Evolutionary conservation across 2,888 invertebrate species (phyloP), one percentile per base, ranked within the genome.

Genomic region (Glyphotaelius pellucidus): DNA sequence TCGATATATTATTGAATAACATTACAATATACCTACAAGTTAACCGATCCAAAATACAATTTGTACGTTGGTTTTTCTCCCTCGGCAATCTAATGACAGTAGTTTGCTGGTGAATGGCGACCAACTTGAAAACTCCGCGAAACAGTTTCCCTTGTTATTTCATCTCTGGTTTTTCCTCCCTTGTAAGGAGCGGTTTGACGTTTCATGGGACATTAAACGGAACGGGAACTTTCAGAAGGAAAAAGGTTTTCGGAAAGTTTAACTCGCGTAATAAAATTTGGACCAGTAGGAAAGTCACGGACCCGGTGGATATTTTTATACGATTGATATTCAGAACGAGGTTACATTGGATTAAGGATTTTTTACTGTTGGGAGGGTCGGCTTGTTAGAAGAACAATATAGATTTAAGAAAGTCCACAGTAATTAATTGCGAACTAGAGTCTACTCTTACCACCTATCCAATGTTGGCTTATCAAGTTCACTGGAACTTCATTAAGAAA

Each of bases 151-250:
- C 67, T 67, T 67, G 67, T 67, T 67, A 67, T 67, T 67, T 67
- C 67, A 67, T 67, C 67, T 67, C 67, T 67, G 67, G 25, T n/a
- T 67, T 67, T 67, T n/a, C 67, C 25, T 88, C 52, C 42, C 81
- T 83, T 90, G 90, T 81, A 90, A 83, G 67, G 80, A 89, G 80
- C 35, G 35, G 89, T 89, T 42, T 89, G 89, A 89, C 89, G 89
- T 89, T 89, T 80, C 80, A 89, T 42, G 38, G 89, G 80, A 80
- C 89, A 89, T 80, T 89, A 89, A 89, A 89, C n/a, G 32, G 30
- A 67, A 67, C 67, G n/a, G 89, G 47, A 89, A 89, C 31, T 88
- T 88, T 88, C 52, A 67, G 31, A 67, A 88, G 32, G 88, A 67
- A 88, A 88, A 88, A 52, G 88, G 88, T 88, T 88, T 88, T 31